Conservation (phyloP, 92 coral and sea anemone species). For the Paragorgia papillata region DNA sequence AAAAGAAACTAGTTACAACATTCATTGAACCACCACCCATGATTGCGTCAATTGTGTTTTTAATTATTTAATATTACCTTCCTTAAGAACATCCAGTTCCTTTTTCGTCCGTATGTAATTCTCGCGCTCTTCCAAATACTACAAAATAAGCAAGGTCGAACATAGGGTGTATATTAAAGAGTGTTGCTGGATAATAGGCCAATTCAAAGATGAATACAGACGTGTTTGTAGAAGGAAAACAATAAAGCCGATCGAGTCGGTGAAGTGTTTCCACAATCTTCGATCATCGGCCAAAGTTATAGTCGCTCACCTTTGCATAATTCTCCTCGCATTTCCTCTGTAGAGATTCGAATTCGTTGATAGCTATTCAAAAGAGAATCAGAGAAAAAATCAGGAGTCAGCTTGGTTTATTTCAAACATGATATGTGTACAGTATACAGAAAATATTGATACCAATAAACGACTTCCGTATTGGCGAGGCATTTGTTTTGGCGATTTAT, state of each 20-base stretch:
- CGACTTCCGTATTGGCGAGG: neutral
- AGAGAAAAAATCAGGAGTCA: neutral
- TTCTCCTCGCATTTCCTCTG: conserved; percentile 77
- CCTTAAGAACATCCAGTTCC: conserved; percentile 87
- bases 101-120: conserved; percentile 78
- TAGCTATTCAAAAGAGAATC: conserved; percentile 59
- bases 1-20: too few relatives aligned
- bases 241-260: too few relatives aligned
- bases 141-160: neutral
- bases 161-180: neutral
- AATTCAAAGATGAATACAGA: neutral
- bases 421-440: neutral
- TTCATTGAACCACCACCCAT: too few relatives aligned
- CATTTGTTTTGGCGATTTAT: neutral
- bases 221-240: too few relatives aligned
- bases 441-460: neutral
- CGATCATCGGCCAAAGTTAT: neutral
- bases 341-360: conserved; percentile 79
- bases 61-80: conserved; percentile 68
- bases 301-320: conserved; percentile 71
- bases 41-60: too few relatives aligned
- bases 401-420: neutral
- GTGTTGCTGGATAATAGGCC: neutral
- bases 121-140: conserved; percentile 82
- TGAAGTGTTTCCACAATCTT: too few relatives aligned